phyloP scores from a whole-genome alignment of 2,888 invertebrate genomes.

The Pimpla rufipes region DNA sequence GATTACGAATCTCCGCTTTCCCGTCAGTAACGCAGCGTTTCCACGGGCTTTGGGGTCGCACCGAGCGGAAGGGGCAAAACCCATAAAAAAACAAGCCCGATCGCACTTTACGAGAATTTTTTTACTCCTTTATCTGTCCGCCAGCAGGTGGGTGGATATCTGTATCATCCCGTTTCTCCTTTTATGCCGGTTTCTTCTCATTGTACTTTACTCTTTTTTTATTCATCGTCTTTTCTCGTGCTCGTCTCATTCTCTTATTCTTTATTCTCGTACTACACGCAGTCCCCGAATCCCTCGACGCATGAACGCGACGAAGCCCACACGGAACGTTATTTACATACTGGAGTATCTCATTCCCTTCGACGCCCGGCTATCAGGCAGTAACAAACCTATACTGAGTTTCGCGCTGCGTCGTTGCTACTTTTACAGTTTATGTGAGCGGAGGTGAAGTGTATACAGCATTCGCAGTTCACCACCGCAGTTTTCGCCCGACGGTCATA shows the following conservation, averaged over 20 bases:
- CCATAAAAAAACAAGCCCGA: constrained; percentile 48
- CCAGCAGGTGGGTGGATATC: constrained; percentile 41
- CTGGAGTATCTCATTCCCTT: constrained; percentile 52
- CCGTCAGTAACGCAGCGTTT: constrained; percentile 9
- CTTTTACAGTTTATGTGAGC: constrained; percentile 45
- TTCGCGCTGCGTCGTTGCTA: constrained; percentile 26
- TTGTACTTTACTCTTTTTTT: constrained; percentile 50
- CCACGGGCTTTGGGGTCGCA: constrained; percentile 16
- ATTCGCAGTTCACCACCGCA: constrained; percentile 15
- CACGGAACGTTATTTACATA: constrained; percentile 51
- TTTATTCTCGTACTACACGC: constrained; percentile 39
- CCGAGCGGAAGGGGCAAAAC: background rate
- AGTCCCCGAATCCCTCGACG: constrained; percentile 26
- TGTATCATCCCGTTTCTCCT: constrained; percentile 38
- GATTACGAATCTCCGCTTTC: constrained; percentile 52
- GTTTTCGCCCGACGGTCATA: constrained; percentile 44
- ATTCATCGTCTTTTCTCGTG: constrained; percentile 51
- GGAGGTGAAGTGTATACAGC: background rate
- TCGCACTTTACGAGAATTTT: constrained; percentile 58
- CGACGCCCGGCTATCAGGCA: constrained; percentile 16
- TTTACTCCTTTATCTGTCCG: constrained; percentile 36
- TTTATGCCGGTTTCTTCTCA: constrained; percentile 44
- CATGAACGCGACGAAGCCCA: constrained; percentile 42
- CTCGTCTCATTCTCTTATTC: constrained; percentile 43
- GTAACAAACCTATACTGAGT: constrained; percentile 36